A percentile compares a stretch with the other conserved stretches of the same genome.
Evolutionary conservation across 2,888 invertebrate genomes (phyloP).

Genomic region (Corbicula japonica): DNA sequence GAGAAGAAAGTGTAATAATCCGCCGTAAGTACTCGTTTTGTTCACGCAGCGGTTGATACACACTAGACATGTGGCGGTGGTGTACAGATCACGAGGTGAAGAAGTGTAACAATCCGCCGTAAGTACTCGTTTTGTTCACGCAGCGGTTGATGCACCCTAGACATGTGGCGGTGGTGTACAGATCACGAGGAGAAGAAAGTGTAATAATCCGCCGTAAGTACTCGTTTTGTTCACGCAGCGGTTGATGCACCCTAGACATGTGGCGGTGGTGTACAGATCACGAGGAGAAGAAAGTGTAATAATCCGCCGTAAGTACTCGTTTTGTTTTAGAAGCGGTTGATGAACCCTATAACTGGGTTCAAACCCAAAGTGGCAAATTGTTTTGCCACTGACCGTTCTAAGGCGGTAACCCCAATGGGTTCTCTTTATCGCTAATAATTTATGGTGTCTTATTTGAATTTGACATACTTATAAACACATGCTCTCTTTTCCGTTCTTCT

Average conservation of each 20-base stretch:
- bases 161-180: constrained; percentile 77
- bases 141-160: too few species aligned
- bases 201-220: too few species aligned
- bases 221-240: too few species aligned
- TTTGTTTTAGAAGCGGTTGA: not conserved
- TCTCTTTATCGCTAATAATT: too few species aligned
- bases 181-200: too few species aligned
- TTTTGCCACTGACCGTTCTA: too few species aligned
- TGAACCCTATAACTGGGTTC: too few species aligned
- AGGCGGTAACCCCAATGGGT: too few species aligned
- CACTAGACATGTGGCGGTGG: constrained; percentile 79
- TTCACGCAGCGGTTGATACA: not conserved
- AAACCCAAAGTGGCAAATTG: too few species aligned
- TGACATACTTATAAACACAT: too few species aligned
- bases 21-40: constrained; percentile 65
- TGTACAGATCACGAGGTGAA: constrained; percentile 64
- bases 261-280: constrained; percentile 75
- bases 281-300: constrained; percentile 70
- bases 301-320: constrained; percentile 72
- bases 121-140: constrained; percentile 23
- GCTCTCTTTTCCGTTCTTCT: not conserved
- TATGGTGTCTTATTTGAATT: too few species aligned
- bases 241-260: too few species aligned
- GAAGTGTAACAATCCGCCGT: constrained; percentile 77
- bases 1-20: constrained; percentile 74